Conservation (phyloP, 1,140 invertebrate genomes). For the Lasioglossum baleicum region DNA sequence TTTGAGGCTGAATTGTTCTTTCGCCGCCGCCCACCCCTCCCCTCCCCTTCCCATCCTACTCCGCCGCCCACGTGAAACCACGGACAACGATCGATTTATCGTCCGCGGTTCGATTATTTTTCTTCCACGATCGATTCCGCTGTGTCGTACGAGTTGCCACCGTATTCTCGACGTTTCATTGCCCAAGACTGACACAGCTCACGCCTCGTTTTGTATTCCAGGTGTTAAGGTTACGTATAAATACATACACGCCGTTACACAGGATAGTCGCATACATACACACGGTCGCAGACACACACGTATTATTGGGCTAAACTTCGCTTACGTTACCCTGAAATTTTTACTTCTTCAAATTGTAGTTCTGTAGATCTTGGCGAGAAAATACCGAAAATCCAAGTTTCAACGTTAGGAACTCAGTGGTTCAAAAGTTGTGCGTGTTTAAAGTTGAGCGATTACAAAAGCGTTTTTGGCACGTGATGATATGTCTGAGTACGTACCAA, state of each 20-base stretch:
- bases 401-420: too few species aligned
- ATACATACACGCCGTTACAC: background rate
- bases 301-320: background rate
- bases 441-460: too few species aligned
- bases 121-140: constrained; percentile 9
- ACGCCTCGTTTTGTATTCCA: constrained; percentile 58
- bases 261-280: background rate
- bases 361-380: too few species aligned
- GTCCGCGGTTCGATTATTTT: constrained; percentile 24
- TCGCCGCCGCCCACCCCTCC: background rate
- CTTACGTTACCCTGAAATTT: too few species aligned
- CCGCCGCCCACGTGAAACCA: background rate
- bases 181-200: constrained; percentile 66
- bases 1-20: constrained; percentile 42
- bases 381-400: too few species aligned
- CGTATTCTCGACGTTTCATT: constrained; percentile 55
- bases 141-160: constrained; percentile 38
- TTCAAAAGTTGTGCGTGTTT: too few species aligned
- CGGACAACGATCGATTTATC: background rate
- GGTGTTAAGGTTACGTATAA: constrained; percentile 29
- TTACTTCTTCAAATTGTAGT: too few species aligned
- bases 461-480: too few species aligned
- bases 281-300: background rate
- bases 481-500: too few species aligned
- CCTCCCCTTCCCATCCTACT: too few species aligned